A percentile compares a stretch with the other conserved stretches of the same genome.
These are phyloP conservation scores for Cremastinae sp. DNA, from an alignment of 2,888 invertebrate species.

Conservation along the genomic window DNA sequence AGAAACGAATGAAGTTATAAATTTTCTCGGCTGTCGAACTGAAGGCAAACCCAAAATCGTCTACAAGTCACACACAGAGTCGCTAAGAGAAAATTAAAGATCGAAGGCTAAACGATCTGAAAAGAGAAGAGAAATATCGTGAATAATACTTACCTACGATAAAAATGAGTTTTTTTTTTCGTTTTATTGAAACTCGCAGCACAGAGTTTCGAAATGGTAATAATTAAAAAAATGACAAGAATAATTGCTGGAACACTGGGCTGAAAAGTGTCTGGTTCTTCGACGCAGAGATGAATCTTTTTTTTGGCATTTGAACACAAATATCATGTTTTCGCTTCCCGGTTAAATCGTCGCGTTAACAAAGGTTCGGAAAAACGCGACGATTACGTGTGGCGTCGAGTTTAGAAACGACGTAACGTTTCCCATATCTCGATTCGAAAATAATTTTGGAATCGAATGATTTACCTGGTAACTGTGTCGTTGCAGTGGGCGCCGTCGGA, in stretches of 20 bases:
- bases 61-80: constrained; percentile 19
- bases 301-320: neutral
- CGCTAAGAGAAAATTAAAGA: constrained; percentile 11
- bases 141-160: constrained; percentile 68
- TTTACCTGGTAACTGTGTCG: constrained; percentile 84
- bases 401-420: constrained; percentile 3
- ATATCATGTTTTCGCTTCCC: no score
- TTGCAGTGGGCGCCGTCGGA: constrained; percentile 83
- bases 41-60: neutral
- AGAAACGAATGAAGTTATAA: neutral
- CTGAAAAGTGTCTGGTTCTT: constrained; percentile 3
- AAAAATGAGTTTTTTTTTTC: neutral
- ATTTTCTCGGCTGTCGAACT: neutral
- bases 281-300: constrained; percentile 2
- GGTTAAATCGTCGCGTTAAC: no score
- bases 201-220: constrained; percentile 46
- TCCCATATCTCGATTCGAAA: neutral
- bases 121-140: constrained; percentile 52
- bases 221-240: neutral
- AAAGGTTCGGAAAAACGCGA: neutral
- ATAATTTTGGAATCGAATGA: constrained; percentile 30
- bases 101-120: constrained; percentile 15
- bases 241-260: constrained; percentile 35
- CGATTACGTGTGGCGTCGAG: neutral
- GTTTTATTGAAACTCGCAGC: constrained; percentile 52